Conservation (phyloP, 37 sponge, comb jelly and placozoan genomes). For the Ephydatia muelleri region DNA sequence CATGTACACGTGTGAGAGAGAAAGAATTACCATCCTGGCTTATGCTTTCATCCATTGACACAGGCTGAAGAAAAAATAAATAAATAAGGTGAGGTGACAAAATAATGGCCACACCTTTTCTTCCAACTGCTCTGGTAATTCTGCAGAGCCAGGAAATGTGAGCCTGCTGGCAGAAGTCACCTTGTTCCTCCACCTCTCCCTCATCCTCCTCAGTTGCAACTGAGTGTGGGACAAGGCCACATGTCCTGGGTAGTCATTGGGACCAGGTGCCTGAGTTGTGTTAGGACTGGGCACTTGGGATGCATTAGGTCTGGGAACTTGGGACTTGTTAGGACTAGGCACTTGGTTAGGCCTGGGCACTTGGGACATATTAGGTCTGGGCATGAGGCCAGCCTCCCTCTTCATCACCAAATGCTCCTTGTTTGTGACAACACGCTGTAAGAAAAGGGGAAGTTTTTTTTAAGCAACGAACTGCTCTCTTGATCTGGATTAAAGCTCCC, state of each 20-base stretch:
- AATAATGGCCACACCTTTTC: not conserved
- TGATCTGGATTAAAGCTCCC: too few relatives aligned
- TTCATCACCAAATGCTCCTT: not conserved
- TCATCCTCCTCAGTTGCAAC: not conserved
- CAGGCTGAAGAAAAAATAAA: not conserved
- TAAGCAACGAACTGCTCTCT: too few relatives aligned
- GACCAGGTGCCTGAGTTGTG: too few relatives aligned
- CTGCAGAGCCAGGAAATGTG: not conserved
- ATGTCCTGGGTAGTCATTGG: too few relatives aligned
- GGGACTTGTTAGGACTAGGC: too few relatives aligned
- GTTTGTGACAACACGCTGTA: not conserved
- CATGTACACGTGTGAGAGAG: not conserved
- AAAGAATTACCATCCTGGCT: not conserved
- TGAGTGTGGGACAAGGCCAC: not conserved
- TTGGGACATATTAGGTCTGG: not conserved
- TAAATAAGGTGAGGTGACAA: too few relatives aligned
- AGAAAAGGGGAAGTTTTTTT: not conserved
- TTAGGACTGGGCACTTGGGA: too few relatives aligned
- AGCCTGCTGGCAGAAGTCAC: not conserved
- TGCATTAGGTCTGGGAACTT: too few relatives aligned
- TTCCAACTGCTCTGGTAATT: not conserved
- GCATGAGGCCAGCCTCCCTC: not conserved
- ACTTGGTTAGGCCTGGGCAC: not conserved
- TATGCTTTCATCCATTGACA: not conserved
- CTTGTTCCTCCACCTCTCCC: slow-evolving; percentile 1